Percentiles rank a stretch among this genome's conserved stretches.
Evolutionary conservation across 2,888 invertebrate genomes (phyloP).

Genomic region (Heliconius erato): DNA sequence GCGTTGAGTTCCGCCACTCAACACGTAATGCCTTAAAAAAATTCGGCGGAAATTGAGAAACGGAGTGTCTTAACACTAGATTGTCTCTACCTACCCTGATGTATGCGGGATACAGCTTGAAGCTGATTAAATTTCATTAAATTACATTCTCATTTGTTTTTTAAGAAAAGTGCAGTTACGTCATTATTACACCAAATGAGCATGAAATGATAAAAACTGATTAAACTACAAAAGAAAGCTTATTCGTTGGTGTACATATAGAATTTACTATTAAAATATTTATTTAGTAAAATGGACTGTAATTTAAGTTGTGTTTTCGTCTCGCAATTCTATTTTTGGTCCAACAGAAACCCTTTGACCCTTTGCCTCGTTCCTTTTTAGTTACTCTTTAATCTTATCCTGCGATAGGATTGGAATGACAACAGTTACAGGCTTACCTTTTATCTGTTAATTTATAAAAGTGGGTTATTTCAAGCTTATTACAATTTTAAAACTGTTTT

Average conservation of each 20-base stretch:
- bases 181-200: too few relatives aligned
- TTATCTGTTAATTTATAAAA: neutral
- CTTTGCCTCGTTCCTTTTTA: neutral
- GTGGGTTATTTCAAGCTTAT: neutral
- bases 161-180: too few relatives aligned
- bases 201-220: too few relatives aligned
- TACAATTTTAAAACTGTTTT: neutral
- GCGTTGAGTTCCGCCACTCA: too few relatives aligned
- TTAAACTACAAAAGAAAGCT: too few relatives aligned
- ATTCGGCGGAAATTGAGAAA: too few relatives aligned
- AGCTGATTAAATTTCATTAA: too few relatives aligned
- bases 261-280: neutral
- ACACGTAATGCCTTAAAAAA: too few relatives aligned
- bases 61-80: too few relatives aligned
- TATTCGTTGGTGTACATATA: neutral
- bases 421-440: neutral
- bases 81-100: too few relatives aligned
- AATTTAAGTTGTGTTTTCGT: conserved; percentile 12
- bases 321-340: conserved; percentile 2
- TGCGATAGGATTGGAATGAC: neutral
- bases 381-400: conserved; percentile 11
- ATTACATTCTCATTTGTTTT: too few relatives aligned
- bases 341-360: conserved; percentile 16
- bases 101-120: too few relatives aligned
- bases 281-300: neutral